These are phyloP conservation scores for Globodera rostochiensis DNA, from an alignment of 1,140 invertebrate genomes.

Conservation along the genomic window DNA sequence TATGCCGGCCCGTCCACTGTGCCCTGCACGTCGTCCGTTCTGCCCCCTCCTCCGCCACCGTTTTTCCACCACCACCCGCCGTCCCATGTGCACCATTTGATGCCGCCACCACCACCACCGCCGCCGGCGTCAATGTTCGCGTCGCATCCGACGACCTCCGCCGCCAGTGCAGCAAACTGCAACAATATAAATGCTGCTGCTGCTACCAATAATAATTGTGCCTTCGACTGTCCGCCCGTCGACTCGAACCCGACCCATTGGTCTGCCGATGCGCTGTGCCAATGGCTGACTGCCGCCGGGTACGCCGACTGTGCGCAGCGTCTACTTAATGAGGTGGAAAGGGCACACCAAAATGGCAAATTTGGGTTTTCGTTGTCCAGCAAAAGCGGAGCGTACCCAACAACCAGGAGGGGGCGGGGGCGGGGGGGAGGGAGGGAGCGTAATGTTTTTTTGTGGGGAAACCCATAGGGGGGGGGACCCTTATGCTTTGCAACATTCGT, in stretches of 20 bases:
- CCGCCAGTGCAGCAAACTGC: background rate
- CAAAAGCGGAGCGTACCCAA: background rate
- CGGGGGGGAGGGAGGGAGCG: too few species aligned
- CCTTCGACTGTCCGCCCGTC: background rate
- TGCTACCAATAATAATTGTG: background rate
- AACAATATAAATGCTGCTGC: background rate
- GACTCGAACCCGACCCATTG: background rate
- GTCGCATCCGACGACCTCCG: background rate
- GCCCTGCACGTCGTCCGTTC: background rate
- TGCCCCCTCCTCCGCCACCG: background rate
- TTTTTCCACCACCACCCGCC: background rate
- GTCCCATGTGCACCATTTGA: background rate
- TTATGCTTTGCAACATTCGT: too few species aligned
- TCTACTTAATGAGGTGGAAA: background rate
- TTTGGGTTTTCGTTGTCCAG: too few species aligned
- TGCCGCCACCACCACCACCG: background rate
- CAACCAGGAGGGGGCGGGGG: background rate
- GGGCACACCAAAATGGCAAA: background rate
- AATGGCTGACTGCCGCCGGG: background rate
- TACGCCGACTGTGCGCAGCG: background rate
- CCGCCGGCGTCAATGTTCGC: background rate
- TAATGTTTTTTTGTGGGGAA: background rate
- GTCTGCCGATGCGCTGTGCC: background rate
- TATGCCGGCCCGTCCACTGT: background rate
- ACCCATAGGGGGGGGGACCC: too few species aligned